Evolutionary conservation across 2,113 vertebrate species (phyloP).

Genomic region (Mastomys natalensis): DNA sequence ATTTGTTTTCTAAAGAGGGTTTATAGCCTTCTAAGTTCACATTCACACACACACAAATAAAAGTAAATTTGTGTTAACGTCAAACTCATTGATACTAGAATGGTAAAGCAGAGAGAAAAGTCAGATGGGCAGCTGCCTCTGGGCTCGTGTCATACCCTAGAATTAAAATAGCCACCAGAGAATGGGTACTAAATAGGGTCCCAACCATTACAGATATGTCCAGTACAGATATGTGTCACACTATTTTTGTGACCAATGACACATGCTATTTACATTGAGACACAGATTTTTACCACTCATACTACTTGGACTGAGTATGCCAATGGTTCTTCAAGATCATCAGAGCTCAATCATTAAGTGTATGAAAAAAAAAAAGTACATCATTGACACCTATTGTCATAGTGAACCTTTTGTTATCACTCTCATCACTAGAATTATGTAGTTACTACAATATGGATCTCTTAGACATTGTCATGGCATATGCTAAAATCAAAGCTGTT

Average conservation of each 20-base stretch:
- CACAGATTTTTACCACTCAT: background rate
- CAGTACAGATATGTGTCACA: background rate
- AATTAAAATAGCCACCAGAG: background rate
- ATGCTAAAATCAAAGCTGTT: background rate
- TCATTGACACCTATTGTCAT: too few relatives aligned
- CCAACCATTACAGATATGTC: background rate
- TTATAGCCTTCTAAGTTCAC: background rate
- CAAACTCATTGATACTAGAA: background rate
- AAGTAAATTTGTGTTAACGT: constrained; percentile 21
- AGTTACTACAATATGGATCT: background rate
- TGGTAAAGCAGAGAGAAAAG: background rate
- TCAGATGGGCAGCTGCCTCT: background rate
- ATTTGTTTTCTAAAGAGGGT: background rate
- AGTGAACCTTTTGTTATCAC: background rate
- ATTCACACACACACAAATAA: background rate
- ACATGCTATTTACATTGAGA: background rate
- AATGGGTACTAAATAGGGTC: background rate
- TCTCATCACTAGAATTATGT: background rate
- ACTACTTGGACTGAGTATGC: background rate
- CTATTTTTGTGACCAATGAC: background rate
- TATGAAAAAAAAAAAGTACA: background rate
- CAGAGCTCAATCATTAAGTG: background rate
- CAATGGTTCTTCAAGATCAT: background rate
- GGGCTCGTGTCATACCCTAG: background rate
- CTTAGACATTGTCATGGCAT: background rate